These are phyloP conservation scores for Cebidichthys violaceus DNA, from an alignment of 2,113 vertebrate species.

Conservation along the genomic window DNA sequence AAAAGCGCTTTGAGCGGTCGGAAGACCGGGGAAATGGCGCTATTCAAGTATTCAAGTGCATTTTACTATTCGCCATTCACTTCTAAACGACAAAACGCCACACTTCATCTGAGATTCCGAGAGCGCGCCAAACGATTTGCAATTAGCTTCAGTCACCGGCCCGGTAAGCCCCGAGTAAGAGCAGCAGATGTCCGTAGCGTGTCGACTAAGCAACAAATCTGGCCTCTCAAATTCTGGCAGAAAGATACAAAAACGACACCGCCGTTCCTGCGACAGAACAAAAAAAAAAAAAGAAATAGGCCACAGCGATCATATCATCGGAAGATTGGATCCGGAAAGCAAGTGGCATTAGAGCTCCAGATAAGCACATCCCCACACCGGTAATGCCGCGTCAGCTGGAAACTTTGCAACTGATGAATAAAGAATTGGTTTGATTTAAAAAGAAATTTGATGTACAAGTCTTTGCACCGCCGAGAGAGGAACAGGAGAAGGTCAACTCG, in stretches of 20 bases:
- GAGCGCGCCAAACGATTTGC: neutral
- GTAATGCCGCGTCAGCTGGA: constrained; percentile 25
- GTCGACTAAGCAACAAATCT: neutral
- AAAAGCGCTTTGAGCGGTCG: neutral
- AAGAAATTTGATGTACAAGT: constrained; percentile 27
- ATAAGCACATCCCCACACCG: neutral
- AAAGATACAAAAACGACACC: constrained; percentile 5
- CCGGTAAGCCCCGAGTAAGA: neutral
- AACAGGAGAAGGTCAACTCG: neutral
- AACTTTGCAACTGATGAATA: constrained; percentile 35
- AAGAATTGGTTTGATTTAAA: constrained; percentile 34
- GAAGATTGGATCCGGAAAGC: neutral
- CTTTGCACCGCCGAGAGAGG: constrained; percentile 15
- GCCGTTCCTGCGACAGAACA: neutral
- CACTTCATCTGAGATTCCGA: neutral
- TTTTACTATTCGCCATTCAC: neutral
- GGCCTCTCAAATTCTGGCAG: neutral
- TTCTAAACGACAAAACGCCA: neutral
- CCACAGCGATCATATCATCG: neutral
- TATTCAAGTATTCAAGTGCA: neutral
- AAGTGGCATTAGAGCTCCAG: neutral
- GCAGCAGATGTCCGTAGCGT: neutral
- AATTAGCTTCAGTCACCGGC: constrained; percentile 7
- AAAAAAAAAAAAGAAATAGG: neutral
- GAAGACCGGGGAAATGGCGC: neutral